Conservation (phyloP, 2,113 vertebrate species). For the Puma concolor region DNA sequence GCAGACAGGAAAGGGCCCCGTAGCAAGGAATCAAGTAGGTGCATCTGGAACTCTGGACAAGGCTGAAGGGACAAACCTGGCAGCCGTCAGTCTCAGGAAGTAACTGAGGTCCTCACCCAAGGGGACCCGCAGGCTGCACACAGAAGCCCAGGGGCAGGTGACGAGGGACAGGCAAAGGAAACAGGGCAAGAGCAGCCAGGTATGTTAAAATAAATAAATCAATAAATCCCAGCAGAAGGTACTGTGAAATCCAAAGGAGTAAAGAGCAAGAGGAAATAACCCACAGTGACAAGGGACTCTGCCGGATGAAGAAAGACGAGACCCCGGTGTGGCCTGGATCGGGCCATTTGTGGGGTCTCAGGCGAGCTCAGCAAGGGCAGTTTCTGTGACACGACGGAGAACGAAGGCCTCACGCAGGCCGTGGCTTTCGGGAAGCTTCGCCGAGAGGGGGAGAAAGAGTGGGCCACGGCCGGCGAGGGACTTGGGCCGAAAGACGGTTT, state of each 20-base stretch:
- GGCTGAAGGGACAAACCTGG: background rate
- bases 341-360: background rate
- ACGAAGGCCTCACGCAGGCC: background rate
- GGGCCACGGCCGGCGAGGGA: rapidly evolving
- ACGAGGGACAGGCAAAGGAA: background rate
- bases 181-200: background rate
- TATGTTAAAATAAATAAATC: background rate
- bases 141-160: background rate
- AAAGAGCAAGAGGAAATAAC: background rate
- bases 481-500: background rate
- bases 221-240: background rate
- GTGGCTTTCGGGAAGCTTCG: too few relatives aligned
- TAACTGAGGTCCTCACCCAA: background rate
- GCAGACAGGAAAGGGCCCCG: background rate
- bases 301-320: background rate
- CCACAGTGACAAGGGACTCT: background rate
- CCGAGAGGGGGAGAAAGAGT: rapidly evolving
- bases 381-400: background rate
- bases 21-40: background rate
- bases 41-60: background rate
- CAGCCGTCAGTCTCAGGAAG: background rate
- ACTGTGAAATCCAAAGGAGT: background rate
- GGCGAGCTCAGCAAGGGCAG: background rate
- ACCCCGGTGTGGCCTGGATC: rapidly evolving
- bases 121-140: background rate